Evolutionary conservation across 2,888 invertebrate genomes (phyloP).

Genomic region (Eugnorisma glareosa): DNA sequence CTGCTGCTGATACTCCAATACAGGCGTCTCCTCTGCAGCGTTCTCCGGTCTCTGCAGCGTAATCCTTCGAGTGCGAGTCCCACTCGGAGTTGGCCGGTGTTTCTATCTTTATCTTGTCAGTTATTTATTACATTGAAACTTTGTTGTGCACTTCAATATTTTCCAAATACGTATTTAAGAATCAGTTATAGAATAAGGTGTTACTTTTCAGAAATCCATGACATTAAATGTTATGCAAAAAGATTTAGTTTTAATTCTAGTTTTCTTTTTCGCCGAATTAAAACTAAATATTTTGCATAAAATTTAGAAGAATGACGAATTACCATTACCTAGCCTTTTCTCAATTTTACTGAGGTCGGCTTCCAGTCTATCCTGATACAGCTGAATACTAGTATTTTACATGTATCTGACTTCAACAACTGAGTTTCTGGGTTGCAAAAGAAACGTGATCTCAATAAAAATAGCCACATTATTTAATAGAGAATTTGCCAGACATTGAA

Average conservation of each 20-base stretch:
- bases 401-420: neutral
- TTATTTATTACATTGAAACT: neutral
- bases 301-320: too few species aligned
- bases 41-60: slow-evolving; percentile 93
- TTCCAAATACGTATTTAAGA: neutral
- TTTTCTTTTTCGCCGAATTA: too few species aligned
- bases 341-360: neutral
- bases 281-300: too few species aligned
- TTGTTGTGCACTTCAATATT: neutral
- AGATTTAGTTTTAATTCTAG: too few species aligned
- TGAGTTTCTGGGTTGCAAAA: neutral
- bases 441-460: neutral
- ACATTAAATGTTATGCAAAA: too few species aligned
- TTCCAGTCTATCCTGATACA: neutral
- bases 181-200: too few species aligned
- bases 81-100: too few species aligned
- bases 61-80: too few species aligned
- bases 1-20: slow-evolving; percentile 98
- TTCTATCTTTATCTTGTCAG: neutral
- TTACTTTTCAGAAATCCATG: too few species aligned
- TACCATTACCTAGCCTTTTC: neutral
- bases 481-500: neutral
- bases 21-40: slow-evolving; percentile 93
- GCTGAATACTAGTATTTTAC: neutral
- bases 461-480: slow-evolving; percentile 1